phyloP scores from a whole-genome alignment of 37 sponge, comb jelly and placozoan species.

The Geodia barretti region DNA sequence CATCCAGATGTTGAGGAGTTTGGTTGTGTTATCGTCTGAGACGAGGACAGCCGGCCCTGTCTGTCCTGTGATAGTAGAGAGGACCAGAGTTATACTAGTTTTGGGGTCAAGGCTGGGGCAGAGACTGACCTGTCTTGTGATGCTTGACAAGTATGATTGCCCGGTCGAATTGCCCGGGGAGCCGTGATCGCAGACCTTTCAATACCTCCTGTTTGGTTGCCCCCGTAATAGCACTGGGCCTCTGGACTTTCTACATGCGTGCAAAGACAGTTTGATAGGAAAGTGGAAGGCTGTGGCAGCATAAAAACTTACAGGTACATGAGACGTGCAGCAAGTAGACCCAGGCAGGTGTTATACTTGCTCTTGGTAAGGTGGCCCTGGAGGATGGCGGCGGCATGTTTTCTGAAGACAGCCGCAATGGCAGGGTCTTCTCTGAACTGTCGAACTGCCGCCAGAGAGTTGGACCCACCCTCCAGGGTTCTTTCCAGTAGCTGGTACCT shows the following conservation, averaged over 20 bases:
- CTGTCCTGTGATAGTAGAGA: background rate
- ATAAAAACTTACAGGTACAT: background rate
- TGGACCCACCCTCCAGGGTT: background rate
- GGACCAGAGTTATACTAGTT: too few species aligned
- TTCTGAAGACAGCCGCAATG: background rate
- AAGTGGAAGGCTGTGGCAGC: background rate
- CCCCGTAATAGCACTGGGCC: background rate
- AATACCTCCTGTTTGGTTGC: background rate
- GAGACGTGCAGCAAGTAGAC: background rate
- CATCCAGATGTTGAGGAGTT: background rate
- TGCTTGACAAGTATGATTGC: background rate
- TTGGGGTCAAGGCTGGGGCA: too few species aligned
- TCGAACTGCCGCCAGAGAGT: background rate
- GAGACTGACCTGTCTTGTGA: background rate
- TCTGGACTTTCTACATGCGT: background rate
- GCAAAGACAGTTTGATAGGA: background rate
- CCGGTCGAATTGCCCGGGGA: background rate
- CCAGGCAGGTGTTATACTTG: background rate
- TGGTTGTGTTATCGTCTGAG: background rate
- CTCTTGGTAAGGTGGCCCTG: background rate
- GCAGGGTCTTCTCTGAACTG: background rate
- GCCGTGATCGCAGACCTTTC: background rate
- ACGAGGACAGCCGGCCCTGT: background rate
- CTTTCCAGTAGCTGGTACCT: background rate
- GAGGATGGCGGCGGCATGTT: background rate